Conservation (phyloP, 2,888 invertebrate genomes). For the Drosophila hamatofila region DNA sequence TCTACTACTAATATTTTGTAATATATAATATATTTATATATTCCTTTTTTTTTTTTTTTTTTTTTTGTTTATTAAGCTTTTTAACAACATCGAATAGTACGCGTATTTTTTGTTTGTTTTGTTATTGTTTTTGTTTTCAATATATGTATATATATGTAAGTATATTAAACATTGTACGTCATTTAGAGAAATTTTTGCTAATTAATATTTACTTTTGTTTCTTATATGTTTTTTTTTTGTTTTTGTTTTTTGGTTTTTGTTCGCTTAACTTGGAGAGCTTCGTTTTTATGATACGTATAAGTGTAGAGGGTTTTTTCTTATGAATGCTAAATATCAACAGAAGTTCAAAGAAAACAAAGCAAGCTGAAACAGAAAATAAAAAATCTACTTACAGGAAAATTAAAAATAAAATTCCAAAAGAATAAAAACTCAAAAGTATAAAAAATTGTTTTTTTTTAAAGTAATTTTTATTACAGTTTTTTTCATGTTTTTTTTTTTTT, state of each 20-base stretch:
- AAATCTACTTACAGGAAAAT: slow-evolving; percentile 17
- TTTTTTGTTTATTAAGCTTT: slow-evolving; percentile 63
- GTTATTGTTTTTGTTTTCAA: slow-evolving; percentile 52
- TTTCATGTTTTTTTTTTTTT: slow-evolving; percentile 10
- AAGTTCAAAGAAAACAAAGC: slow-evolving; percentile 25
- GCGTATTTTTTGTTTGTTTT: slow-evolving; percentile 57
- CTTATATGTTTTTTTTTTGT: slow-evolving; percentile 27
- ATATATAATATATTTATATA: slow-evolving; percentile 23
- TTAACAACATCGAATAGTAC: slow-evolving; percentile 79
- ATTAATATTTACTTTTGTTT: slow-evolving; percentile 63
- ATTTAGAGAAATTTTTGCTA: slow-evolving; percentile 81
- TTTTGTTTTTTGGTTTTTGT: slow-evolving; percentile 55
- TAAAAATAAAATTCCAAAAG: slow-evolving; percentile 15
- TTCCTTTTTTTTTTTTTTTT: neutral
- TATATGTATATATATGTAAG: slow-evolving; percentile 60
- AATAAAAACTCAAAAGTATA: slow-evolving; percentile 36
- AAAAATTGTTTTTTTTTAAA: slow-evolving; percentile 26
- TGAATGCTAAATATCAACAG: slow-evolving; percentile 37
- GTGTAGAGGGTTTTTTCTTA: slow-evolving; percentile 55
- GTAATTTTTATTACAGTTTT: slow-evolving; percentile 48
- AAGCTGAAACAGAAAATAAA: slow-evolving; percentile 39
- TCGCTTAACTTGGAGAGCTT: slow-evolving; percentile 82
- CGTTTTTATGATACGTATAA: slow-evolving; percentile 83
- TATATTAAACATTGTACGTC: slow-evolving; percentile 75
- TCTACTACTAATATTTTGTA: slow-evolving; percentile 68